Conservation (phyloP, 2,113 vertebrate genomes). For the Ovis canadensis region DNA sequence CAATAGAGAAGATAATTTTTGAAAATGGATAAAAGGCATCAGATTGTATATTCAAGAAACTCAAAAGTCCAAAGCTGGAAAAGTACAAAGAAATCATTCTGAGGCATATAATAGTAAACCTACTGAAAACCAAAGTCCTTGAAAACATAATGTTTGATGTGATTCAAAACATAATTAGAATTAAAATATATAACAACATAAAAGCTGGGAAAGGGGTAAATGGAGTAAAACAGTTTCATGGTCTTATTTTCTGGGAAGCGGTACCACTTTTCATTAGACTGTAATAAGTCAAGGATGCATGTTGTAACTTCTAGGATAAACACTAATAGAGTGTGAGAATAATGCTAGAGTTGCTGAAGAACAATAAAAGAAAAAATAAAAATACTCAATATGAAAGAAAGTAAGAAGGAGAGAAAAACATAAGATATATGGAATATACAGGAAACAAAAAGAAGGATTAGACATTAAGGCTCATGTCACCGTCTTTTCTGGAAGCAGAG, state of each 20-base stretch:
- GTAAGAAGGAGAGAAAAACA: not conserved
- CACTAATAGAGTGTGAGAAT: not conserved
- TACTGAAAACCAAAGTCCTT: not conserved
- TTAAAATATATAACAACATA: not conserved
- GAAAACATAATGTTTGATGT: not conserved
- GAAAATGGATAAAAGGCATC: not conserved
- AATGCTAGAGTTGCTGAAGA: not conserved
- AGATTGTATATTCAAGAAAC: not conserved
- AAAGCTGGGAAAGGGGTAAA: not conserved
- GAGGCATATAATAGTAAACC: not conserved
- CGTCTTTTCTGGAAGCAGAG: not conserved
- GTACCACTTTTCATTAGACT: not conserved
- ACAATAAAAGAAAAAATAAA: not conserved
- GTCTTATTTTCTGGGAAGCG: not conserved
- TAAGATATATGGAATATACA: not conserved
- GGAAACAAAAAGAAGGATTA: not conserved
- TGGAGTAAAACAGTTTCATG: not conserved
- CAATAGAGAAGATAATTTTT: not conserved
- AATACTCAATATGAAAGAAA: not conserved
- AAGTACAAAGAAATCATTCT: not conserved
- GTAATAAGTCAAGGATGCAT: not conserved
- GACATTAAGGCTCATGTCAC: not conserved
- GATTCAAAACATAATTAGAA: not conserved
- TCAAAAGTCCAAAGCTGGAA: not conserved
- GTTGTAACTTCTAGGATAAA: slow-evolving; percentile 15